A percentile compares a stretch with the other conserved stretches of the same genome.
These are phyloP conservation scores for Saturnia pavonia DNA, from an alignment of 2,888 invertebrate species.

Conservation along the genomic window DNA sequence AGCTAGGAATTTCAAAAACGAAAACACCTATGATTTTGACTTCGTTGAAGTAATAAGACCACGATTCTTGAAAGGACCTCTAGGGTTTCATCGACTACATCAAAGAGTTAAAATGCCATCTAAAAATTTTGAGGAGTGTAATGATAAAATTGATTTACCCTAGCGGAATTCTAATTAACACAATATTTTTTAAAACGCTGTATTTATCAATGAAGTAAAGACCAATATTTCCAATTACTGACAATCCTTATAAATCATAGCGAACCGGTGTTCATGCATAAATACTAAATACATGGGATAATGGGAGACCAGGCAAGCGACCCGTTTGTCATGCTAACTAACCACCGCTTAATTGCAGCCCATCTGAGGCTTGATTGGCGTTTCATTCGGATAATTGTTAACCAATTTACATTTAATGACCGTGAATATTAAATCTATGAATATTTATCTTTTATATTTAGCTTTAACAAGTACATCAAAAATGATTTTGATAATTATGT, in stretches of 20 bases:
- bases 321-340: conserved; percentile 66
- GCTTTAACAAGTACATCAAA: background rate
- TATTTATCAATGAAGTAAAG: background rate
- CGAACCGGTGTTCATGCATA: conserved; percentile 12
- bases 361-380: conserved; percentile 57
- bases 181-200: background rate
- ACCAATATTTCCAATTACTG: background rate
- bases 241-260: conserved; percentile 9
- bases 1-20: no score
- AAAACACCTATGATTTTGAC: no score
- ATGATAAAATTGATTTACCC: no score
- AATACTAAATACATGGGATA: conserved; percentile 31
- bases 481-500: background rate
- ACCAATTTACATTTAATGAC: conserved; percentile 55
- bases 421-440: conserved; percentile 37
- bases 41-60: no score
- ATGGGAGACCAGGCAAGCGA: conserved; percentile 37
- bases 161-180: no score
- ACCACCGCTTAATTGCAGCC: conserved; percentile 54
- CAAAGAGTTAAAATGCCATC: no score
- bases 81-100: no score
- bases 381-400: conserved; percentile 60
- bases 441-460: conserved; percentile 16
- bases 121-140: no score
- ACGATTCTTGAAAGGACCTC: no score